Evolutionary conservation across 1,140 invertebrate genomes (phyloP), one percentile per base, ranked within the genome.

Genomic region (Bombus sylvicola): DNA sequence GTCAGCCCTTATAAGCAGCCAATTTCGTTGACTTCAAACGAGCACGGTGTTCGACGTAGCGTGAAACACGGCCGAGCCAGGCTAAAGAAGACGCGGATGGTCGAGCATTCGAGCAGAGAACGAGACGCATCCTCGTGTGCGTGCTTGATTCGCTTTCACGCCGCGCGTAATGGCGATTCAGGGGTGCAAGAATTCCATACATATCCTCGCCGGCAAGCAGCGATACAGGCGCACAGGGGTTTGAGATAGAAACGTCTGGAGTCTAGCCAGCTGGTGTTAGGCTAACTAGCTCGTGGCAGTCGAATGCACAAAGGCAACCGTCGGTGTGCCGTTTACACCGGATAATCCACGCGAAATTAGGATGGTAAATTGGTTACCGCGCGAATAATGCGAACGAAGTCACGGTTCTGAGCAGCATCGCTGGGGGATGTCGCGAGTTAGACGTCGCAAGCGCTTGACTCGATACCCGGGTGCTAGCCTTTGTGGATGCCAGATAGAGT

Each of bases 341-440:
- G 85, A 92, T 94, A 93, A 94, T 94, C 92, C 91, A 73, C 88
- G 57, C 73, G 87, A 92, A 94, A 94, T 93, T 93, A 93, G 91
- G 80, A 88, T 86, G 81, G 81, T 89, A 92, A 93, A 93, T 93
- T 91, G 87, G 86, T 88, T 92, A 83, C 77, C 86, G 78, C 84
- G n/a, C 84, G 84, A 80, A 81, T 86, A 86, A 89, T 75, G 73
- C 75, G 87, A 89, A 69, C 74, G 78, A 81, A 83, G 87, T 83
- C 75, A 85, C 76, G 83, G 76, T 79, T 57, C 53, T 12, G 69
- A 86, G 79, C 68, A 83, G 83, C 53, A 78, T 86, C 85, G 83
- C 43, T 66, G 37, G 34, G n/a, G 74, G 39, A 86, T 62, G 88
- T 86, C 87, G 78, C 82, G 73, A 78, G 59, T 85, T 76, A 72